Conservation (phyloP, 2,888 invertebrate species). For the Clanis bilineata region DNA sequence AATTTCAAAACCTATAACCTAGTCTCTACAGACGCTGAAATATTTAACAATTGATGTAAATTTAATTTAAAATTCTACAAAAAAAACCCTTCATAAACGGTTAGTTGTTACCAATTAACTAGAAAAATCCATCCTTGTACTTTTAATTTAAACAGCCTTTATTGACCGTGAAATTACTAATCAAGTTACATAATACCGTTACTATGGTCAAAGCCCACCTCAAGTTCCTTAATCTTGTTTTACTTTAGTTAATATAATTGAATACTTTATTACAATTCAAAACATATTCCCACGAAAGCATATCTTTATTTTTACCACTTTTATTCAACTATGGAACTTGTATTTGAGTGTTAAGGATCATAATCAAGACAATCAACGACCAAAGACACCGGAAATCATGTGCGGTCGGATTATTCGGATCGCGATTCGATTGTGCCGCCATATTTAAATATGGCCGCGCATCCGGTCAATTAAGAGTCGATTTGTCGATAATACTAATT, state of each 20-base stretch:
- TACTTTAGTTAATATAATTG: background rate
- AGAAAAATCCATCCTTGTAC: background rate
- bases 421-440: conserved; percentile 53
- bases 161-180: conserved; percentile 1
- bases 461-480: conserved; percentile 50
- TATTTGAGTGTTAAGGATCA: background rate
- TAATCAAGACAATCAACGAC: background rate
- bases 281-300: conserved; percentile 9
- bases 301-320: background rate
- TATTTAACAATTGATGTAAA: too few species aligned
- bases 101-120: background rate
- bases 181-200: background rate
- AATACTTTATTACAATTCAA: conserved; percentile 13
- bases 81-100: background rate
- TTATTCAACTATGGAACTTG: background rate
- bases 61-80: background rate
- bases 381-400: conserved; percentile 22
- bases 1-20: too few species aligned
- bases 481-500: conserved; percentile 38
- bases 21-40: too few species aligned
- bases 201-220: background rate
- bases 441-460: conserved; percentile 50
- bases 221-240: background rate
- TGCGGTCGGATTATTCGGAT: conserved; percentile 67
- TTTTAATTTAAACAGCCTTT: background rate